A percentile compares a stretch with the other conserved stretches of the same genome.
Conservation (phyloP, 2,797 vertebrate species). For the Pseudomugil tenellus region DNA sequence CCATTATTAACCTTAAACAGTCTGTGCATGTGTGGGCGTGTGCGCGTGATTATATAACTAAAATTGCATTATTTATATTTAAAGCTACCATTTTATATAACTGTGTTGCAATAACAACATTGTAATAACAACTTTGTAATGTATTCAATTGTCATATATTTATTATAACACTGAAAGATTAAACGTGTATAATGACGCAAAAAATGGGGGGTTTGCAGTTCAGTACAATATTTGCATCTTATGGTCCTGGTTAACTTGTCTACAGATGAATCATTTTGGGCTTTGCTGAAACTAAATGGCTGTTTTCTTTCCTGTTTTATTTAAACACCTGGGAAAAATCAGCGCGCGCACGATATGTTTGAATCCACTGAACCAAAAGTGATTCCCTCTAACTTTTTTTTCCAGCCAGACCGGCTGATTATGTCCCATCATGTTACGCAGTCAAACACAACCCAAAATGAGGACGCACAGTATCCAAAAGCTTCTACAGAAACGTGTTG, state of each 20-base stretch:
- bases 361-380: conserved; percentile 5
- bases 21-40: no score
- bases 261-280: not conserved
- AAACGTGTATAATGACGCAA: no score
- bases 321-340: not conserved
- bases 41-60: not conserved
- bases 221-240: not conserved
- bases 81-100: not conserved
- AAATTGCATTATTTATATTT: conserved; percentile 1
- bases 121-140: not conserved
- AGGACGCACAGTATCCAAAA: not conserved
- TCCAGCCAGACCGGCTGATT: not conserved
- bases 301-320: not conserved
- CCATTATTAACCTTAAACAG: not conserved
- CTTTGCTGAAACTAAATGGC: not conserved
- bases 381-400: conserved; percentile 53
- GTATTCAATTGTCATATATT: no score
- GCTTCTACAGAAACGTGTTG: not conserved
- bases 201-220: not conserved
- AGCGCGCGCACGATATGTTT: not conserved
- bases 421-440: not conserved
- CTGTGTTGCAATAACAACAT: not conserved
- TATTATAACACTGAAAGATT: no score
- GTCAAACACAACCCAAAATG: not conserved
- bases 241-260: not conserved